These are phyloP conservation scores for Chymomyza costata DNA, from an alignment of 1,140 invertebrate species.

Conservation along the genomic window DNA sequence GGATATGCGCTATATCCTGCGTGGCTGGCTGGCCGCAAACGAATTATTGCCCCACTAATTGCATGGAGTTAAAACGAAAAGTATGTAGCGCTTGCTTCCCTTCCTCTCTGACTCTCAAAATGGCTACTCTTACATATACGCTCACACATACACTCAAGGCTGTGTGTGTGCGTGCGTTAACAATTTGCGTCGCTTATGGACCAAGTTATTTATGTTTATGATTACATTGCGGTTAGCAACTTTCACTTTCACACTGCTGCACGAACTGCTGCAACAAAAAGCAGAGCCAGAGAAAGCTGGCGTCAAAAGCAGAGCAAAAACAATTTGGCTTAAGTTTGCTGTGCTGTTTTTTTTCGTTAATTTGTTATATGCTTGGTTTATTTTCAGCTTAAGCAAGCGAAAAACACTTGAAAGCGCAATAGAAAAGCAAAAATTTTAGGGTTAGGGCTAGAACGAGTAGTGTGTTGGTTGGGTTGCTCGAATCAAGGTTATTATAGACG, in stretches of 20 bases:
- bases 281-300: too few species aligned
- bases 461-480: too few species aligned
- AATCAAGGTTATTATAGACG: too few species aligned
- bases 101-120: conserved; percentile 11
- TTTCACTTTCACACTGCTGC: conserved; percentile 19
- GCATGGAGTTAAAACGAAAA: conserved; percentile 68
- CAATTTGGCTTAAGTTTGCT: too few species aligned
- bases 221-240: conserved; percentile 61
- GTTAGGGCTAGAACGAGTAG: too few species aligned
- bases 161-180: conserved; percentile 45
- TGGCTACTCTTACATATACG: conserved; percentile 23
- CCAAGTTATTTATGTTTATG: conserved; percentile 65
- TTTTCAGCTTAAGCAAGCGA: too few species aligned
- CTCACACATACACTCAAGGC: conserved; percentile 7
- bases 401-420: too few species aligned
- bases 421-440: too few species aligned
- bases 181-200: conserved; percentile 62
- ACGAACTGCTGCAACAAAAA: too few species aligned
- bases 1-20: conserved; percentile 57
- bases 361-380: too few species aligned
- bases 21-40: conserved; percentile 56
- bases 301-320: too few species aligned
- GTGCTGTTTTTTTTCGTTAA: too few species aligned
- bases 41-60: conserved; percentile 67
- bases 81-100: conserved; percentile 31